Percentiles rank a stretch among this genome's conserved stretches.
These are phyloP conservation scores for Microctenopoma lineatum DNA, from an alignment of 2,797 vertebrate genomes.

Conservation along the genomic window DNA sequence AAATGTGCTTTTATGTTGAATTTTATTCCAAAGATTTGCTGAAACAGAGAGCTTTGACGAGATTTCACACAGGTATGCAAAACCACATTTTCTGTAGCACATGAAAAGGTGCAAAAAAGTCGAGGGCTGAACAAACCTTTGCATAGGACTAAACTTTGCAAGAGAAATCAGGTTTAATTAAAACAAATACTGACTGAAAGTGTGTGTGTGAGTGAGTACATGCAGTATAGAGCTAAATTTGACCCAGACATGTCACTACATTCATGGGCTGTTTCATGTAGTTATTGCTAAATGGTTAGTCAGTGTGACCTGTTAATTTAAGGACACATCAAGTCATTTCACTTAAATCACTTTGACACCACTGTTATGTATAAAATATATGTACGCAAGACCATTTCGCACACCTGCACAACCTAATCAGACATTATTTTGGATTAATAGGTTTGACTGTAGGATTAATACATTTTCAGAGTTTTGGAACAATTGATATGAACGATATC, in stretches of 20 bases:
- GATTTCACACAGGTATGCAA: slow-evolving; percentile 54
- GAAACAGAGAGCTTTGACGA: slow-evolving; percentile 50
- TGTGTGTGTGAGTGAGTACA: slow-evolving; percentile 42
- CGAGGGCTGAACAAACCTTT: slow-evolving; percentile 66
- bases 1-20: slow-evolving; percentile 19
- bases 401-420: slow-evolving; percentile 51
- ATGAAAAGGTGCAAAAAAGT: slow-evolving; percentile 64
- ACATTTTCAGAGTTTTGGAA: slow-evolving; percentile 39
- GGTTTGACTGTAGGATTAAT: slow-evolving; percentile 48
- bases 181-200: slow-evolving; percentile 29
- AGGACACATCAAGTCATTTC: slow-evolving; percentile 29
- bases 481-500: slow-evolving; percentile 31
- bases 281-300: slow-evolving; percentile 69
- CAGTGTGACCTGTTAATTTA: slow-evolving; percentile 10
- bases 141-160: slow-evolving; percentile 72
- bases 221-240: slow-evolving; percentile 44
- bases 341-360: slow-evolving; percentile 30
- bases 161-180: slow-evolving; percentile 51
- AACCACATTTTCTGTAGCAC: slow-evolving; percentile 56
- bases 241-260: slow-evolving; percentile 32
- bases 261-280: slow-evolving; percentile 40
- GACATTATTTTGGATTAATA: slow-evolving; percentile 45
- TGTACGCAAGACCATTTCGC: slow-evolving; percentile 55
- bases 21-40: slow-evolving; percentile 69
- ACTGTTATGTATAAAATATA: background rate